phyloP scores from a whole-genome alignment of 2,797 vertebrate genomes.

The Sorex maritimensis region DNA sequence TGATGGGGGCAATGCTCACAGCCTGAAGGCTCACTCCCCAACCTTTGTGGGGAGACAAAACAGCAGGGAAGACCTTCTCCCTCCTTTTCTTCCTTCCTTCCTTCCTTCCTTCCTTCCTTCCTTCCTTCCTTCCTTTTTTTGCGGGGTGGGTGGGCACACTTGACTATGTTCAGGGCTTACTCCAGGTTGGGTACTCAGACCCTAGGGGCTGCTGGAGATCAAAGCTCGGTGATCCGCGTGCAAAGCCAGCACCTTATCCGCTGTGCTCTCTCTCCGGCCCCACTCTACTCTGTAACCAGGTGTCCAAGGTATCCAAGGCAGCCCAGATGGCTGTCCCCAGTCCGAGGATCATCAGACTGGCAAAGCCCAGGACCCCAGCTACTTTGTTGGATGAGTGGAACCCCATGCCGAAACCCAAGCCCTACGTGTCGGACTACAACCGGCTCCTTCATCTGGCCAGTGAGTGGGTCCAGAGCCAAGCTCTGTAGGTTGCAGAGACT shows the following conservation, averaged over 20 bases:
- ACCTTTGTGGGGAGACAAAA: no score
- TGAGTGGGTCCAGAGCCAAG: slow-evolving; percentile 39
- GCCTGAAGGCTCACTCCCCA: no score
- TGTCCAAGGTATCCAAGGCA: slow-evolving; percentile 81
- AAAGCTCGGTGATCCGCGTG: no score
- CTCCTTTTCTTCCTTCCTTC: no score
- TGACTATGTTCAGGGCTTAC: no score
- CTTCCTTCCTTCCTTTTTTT: background rate
- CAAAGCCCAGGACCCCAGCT: slow-evolving; percentile 74
- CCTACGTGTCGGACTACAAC: slow-evolving; percentile 24
- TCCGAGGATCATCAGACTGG: slow-evolving; percentile 71
- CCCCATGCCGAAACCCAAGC: slow-evolving; percentile 76
- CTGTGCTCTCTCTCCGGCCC: no score
- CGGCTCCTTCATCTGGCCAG: slow-evolving; percentile 81
- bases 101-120: no score
- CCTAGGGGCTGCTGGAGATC: background rate
- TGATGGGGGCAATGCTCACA: no score
- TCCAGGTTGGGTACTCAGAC: background rate
- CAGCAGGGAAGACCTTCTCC: no score
- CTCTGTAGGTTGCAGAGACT: accelerated
- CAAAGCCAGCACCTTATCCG: no score
- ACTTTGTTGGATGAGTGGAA: slow-evolving; percentile 73
- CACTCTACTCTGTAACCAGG: background rate
- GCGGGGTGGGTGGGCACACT: no score
- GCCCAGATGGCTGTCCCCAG: slow-evolving; percentile 74